Evolutionary conservation across 2,888 invertebrate species (phyloP), one percentile per base, ranked within the genome.

Genomic region (Leistus spinibarbis): DNA sequence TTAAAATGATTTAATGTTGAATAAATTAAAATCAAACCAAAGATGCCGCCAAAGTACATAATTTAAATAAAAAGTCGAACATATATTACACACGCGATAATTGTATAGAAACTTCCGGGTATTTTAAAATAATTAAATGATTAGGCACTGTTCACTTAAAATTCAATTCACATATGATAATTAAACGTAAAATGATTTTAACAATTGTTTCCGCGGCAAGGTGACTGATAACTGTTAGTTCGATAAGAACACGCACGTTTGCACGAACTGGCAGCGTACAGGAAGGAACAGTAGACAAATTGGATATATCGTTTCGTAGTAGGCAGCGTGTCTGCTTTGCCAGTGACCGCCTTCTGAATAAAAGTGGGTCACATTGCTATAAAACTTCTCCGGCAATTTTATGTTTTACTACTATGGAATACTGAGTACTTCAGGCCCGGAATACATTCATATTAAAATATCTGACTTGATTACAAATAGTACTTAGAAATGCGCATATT

Each of bases 341-440:
- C 24, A 67, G 64, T 73, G 73, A 73, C 73, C 73, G 73, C 73
- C 60, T 73, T 73, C 65, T 73, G 67, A 40, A 53, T 24, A 54
- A 64, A 73, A 73, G 73, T 73, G 73, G 73, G 73, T 53, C 71
- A 71, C 23, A 60, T 60, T 60, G 60, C 60, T 60, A 19, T 60
- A 60, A 20, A 22, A 60, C 10, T 22, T 60, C 60, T 16, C 60
- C 40, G 22, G 60, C 60, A 60, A 60, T 60, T 40, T 40, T 40
- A 40, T 40, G 40, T 40, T 40, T 40, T 40, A 40, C 40, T 40
- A 40, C 40, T 40, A 40, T 40, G 40, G 40, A 40, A 40, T 40
- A 40, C 40, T 40, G 40, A 40, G 40, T 40, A 40, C 7, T 40
- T 40, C 40, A 40, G 40, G 40, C 40, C 40, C 40, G 40, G 40